Conservation (phyloP, 2,888 invertebrate species). For the Thecophora atra region DNA sequence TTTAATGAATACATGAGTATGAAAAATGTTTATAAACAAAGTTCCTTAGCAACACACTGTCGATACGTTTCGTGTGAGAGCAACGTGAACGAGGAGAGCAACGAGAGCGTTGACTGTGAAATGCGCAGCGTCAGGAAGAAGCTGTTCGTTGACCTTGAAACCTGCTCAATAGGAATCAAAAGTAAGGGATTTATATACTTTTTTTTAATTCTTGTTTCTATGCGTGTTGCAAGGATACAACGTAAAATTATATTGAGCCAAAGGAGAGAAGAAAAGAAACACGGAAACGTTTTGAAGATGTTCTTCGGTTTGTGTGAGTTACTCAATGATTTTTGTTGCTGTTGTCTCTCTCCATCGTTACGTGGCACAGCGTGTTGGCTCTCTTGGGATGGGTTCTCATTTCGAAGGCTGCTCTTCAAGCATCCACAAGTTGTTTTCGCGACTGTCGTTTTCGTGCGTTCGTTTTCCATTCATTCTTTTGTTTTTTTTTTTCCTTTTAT, state of each 20-base stretch:
- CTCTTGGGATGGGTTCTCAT: neutral
- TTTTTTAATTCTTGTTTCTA: neutral
- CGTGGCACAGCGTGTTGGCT: neutral
- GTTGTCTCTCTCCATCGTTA: too few species aligned
- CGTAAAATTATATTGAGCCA: neutral
- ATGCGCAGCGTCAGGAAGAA: neutral
- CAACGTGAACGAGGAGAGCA: too few species aligned
- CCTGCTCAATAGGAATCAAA: neutral
- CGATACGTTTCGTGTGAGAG: too few species aligned
- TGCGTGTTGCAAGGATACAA: neutral
- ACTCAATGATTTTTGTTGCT: too few species aligned
- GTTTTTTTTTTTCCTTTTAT: too few species aligned
- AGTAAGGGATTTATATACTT: neutral
- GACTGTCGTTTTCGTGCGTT: neutral
- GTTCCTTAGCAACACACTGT: too few species aligned
- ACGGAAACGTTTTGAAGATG: too few species aligned
- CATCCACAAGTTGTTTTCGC: constrained; percentile 29
- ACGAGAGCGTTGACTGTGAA: neutral
- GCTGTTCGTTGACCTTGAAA: constrained; percentile 5
- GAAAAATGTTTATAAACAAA: too few species aligned
- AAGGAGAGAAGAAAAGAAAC: neutral
- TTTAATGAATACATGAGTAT: too few species aligned
- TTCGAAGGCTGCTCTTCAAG: neutral
- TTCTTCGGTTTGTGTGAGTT: too few species aligned
- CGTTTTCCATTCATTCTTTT: neutral